These are phyloP conservation scores for Cybosia mesomella DNA, from an alignment of 2,888 invertebrate genomes.

Conservation along the genomic window DNA sequence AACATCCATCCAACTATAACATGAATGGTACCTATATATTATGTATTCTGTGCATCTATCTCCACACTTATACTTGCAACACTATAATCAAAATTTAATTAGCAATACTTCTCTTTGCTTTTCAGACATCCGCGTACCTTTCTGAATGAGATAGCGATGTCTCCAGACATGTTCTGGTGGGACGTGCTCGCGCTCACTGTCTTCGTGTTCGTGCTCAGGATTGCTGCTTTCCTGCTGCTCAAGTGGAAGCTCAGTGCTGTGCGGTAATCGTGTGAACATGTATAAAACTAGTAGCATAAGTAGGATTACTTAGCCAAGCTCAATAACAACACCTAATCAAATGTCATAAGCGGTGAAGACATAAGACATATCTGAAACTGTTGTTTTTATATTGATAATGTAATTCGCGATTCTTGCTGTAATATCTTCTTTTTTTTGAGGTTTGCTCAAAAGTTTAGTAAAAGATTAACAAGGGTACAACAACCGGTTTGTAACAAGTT, in stretches of 20 bases:
- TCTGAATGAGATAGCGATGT: slow-evolving; percentile 93
- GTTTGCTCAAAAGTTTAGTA: neutral
- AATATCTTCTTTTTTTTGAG: neutral
- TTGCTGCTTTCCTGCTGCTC: slow-evolving; percentile 90
- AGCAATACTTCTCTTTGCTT: slow-evolving; percentile 13
- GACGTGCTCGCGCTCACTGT: slow-evolving; percentile 91
- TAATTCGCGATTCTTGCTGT: neutral
- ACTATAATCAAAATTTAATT: neutral
- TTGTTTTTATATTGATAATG: neutral
- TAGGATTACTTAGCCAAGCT: neutral
- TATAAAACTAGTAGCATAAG: neutral
- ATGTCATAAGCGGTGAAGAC: neutral
- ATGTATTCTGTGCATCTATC: no score
- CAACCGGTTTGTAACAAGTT: no score
- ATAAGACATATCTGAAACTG: neutral
- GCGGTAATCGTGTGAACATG: slow-evolving; percentile 76
- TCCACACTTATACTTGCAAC: no score
- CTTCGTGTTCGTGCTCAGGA: slow-evolving; percentile 89
- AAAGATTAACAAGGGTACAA: neutral
- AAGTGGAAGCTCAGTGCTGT: slow-evolving; percentile 91
- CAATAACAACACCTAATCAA: neutral
- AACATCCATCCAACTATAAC: no score
- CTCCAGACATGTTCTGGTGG: slow-evolving; percentile 93
- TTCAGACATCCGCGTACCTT: slow-evolving; percentile 92
- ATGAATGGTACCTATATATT: no score